phyloP scores from a whole-genome alignment of 2,797 vertebrate species.

The Spinus olivaceus region DNA sequence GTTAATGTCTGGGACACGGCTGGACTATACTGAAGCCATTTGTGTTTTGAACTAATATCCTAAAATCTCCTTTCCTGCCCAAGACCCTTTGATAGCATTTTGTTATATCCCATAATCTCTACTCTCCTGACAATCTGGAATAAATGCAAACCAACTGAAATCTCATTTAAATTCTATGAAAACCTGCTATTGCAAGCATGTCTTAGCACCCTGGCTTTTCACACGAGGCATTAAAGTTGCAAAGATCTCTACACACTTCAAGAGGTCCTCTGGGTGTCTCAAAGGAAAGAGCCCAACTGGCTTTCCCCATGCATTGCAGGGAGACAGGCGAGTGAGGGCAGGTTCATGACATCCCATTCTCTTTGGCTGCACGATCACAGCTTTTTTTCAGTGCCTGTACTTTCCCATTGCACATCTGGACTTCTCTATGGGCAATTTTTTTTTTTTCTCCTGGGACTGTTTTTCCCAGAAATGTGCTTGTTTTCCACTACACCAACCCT shows the following conservation, averaged over 20 bases:
- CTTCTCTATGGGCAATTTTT: background rate
- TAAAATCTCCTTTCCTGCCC: background rate
- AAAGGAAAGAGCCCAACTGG: background rate
- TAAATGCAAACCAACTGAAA: background rate
- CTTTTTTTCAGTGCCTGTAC: background rate
- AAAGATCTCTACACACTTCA: background rate
- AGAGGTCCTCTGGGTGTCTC: background rate
- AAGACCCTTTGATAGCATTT: background rate
- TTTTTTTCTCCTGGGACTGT: background rate
- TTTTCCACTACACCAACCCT: background rate
- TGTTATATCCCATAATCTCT: background rate
- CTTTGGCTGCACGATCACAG: background rate
- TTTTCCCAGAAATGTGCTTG: background rate
- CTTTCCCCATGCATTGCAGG: rapidly evolving
- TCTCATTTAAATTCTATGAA: background rate
- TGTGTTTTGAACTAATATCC: background rate
- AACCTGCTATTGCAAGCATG: background rate
- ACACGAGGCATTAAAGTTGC: background rate
- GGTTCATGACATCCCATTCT: background rate
- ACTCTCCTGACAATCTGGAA: background rate
- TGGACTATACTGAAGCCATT: background rate
- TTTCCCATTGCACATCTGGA: background rate
- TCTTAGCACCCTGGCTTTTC: background rate
- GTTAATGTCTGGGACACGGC: background rate
- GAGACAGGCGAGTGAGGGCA: background rate